phyloP scores from a whole-genome alignment of 2,888 invertebrate species.

The Teleogryllus oceanicus region DNA sequence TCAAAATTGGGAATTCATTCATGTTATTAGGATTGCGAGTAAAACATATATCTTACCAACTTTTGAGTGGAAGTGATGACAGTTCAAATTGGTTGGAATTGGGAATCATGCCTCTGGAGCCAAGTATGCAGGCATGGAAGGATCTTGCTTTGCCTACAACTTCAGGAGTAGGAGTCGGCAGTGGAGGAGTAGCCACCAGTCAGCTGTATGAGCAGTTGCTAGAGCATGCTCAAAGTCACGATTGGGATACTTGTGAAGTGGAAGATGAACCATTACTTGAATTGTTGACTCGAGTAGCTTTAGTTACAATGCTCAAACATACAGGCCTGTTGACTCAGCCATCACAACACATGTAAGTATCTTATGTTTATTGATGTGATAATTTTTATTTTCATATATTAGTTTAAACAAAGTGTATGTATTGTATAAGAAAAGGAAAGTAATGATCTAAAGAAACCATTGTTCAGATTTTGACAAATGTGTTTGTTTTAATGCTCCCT shows the following conservation, averaged over 20 bases:
- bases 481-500: too few relatives aligned
- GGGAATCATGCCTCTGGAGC: neutral
- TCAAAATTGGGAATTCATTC: too few relatives aligned
- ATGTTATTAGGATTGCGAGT: neutral
- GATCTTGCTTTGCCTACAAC: neutral
- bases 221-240: conserved; percentile 48
- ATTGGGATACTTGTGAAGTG: conserved; percentile 53
- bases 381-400: too few relatives aligned
- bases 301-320: conserved; percentile 54
- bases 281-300: conserved; percentile 50
- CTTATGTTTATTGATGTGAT: conserved; percentile 33
- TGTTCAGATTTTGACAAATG: too few relatives aligned
- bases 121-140: neutral
- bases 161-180: neutral
- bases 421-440: too few relatives aligned
- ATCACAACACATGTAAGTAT: conserved; percentile 45
- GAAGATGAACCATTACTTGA: conserved; percentile 49
- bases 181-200: neutral
- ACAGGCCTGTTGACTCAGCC: conserved; percentile 48
- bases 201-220: conserved; percentile 47
- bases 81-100: neutral
- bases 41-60: neutral
- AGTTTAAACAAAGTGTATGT: neutral
- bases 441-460: too few relatives aligned
- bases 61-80: neutral